Evolutionary conservation across 2,888 invertebrate species (phyloP), one percentile per base, ranked within the genome.

Genomic region (Eustalomyia histrio): DNA sequence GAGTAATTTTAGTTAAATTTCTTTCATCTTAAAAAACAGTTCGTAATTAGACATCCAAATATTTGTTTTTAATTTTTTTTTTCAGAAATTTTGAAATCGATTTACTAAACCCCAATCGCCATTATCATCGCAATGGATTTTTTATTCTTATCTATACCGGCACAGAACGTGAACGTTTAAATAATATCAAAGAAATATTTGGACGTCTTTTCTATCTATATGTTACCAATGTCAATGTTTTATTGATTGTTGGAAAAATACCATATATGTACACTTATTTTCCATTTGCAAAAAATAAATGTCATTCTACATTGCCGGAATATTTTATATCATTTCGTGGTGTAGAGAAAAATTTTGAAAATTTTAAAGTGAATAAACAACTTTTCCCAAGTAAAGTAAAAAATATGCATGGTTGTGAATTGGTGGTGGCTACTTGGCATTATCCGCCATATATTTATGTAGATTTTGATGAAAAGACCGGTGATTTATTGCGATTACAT

Each of bases 91-190:
- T 88, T 43, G 87, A 87, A 72, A 64, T 52, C 0, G 85, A 85
- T 39, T 80, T 88, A 8, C 55, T 84, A 0, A 82, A 84, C 39
- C 52, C 81, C 10, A 58, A 71, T 3, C 85, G 84, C 10, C 43
- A 72, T 5, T 88, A 85, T 43, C 84, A 86, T 58, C 86, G 89
- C 17, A 87, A 85, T 39, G 89, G 89, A 0, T 85, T 33, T 79
- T 89, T 86, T 33, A 78, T 87, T 10, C 82, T 89, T 7, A 63
- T 89, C 7, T 89, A 89, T 39, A 89, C 89, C 3, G 88, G 88
- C 7, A 33, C 29, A 35, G 85, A 88, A 58, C 8, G 9, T 0
- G 55, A 58, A 2, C 87, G 86, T 7, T 80, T 87, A 24, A 68
- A 73, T 3, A 83, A 83, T 3, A 83, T 89, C 3, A 80, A 76